Percentiles rank a stretch among this genome's conserved stretches.
These are phyloP conservation scores for Sceliomorpha sp. DNA, from an alignment of 2,888 invertebrate genomes.

Conservation along the genomic window DNA sequence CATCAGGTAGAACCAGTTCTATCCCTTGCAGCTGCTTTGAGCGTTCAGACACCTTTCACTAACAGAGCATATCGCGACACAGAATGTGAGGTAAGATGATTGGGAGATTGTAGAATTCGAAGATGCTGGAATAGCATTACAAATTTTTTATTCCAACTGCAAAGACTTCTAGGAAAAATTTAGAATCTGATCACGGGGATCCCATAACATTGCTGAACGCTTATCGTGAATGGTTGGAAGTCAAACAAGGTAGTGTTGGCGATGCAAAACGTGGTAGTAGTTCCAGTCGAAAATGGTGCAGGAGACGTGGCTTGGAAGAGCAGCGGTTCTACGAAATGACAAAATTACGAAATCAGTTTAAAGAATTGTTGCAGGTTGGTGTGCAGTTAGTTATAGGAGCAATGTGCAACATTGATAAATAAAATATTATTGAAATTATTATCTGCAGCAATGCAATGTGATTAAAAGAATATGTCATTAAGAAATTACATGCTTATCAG, in stretches of 20 bases:
- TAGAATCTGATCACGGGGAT: constrained; percentile 98
- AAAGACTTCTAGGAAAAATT: constrained; percentile 87
- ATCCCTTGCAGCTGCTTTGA: constrained; percentile 94
- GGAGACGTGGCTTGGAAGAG: constrained; percentile 94
- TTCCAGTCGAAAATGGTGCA: constrained; percentile 89
- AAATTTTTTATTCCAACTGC: no score
- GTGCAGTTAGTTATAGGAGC: no score
- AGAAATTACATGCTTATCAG: no score
- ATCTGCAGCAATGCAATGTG: background rate
- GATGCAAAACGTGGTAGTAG: constrained; percentile 68
- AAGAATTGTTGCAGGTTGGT: constrained; percentile 87
- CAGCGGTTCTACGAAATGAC: constrained; percentile 98
- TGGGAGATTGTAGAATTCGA: no score
- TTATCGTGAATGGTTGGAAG: constrained; percentile 93
- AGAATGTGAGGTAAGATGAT: constrained; percentile 88
- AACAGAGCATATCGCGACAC: constrained; percentile 92
- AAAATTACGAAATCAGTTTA: constrained; percentile 94
- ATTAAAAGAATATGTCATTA: no score
- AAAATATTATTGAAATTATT: background rate
- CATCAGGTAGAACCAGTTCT: constrained; percentile 93
- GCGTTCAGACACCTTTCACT: constrained; percentile 96
- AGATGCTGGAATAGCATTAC: no score
- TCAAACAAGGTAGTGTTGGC: constrained; percentile 83
- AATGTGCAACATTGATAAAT: no score
- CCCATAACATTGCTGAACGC: constrained; percentile 93